Evolutionary conservation across 2,113 vertebrate genomes (phyloP).

Genomic region (Delphinapterus leucas): DNA sequence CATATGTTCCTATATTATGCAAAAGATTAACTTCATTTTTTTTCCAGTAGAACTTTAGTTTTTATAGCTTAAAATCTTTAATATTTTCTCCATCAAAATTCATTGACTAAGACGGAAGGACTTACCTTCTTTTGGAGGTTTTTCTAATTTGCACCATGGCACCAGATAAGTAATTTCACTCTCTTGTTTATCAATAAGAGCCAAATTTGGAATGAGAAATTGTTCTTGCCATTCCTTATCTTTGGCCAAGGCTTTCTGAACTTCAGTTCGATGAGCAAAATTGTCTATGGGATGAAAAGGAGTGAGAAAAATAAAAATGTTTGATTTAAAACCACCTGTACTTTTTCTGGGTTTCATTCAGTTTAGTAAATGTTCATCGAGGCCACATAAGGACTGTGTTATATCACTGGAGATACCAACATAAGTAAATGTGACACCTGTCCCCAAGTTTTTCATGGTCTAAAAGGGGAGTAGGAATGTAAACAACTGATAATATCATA

Average conservation of each 20-base stretch:
- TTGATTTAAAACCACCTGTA: constrained; percentile 1
- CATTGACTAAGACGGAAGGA: background rate
- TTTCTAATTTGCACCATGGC: constrained; percentile 91
- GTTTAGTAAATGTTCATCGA: background rate
- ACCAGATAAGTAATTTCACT: constrained; percentile 91
- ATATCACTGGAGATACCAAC: background rate
- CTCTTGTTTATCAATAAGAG: constrained; percentile 87
- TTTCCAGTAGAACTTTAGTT: background rate
- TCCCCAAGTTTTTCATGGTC: background rate
- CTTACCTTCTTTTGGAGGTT: constrained; percentile 88
- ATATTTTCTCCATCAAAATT: background rate
- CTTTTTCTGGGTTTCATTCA: background rate
- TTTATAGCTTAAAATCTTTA: background rate
- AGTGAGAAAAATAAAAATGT: background rate
- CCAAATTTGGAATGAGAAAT: constrained; percentile 84
- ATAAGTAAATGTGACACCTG: background rate
- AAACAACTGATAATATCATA: background rate
- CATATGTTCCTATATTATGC: background rate
- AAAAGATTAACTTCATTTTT: background rate
- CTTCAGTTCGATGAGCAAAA: constrained; percentile 88
- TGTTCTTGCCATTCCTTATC: constrained; percentile 90
- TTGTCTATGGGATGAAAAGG: constrained; percentile 82
- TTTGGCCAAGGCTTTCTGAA: constrained; percentile 85
- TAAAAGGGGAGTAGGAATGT: background rate
- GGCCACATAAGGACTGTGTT: background rate